Evolutionary conservation across 1,140 invertebrate species (phyloP), one percentile per base, ranked within the genome.

Genomic region (Platyura marginata): DNA sequence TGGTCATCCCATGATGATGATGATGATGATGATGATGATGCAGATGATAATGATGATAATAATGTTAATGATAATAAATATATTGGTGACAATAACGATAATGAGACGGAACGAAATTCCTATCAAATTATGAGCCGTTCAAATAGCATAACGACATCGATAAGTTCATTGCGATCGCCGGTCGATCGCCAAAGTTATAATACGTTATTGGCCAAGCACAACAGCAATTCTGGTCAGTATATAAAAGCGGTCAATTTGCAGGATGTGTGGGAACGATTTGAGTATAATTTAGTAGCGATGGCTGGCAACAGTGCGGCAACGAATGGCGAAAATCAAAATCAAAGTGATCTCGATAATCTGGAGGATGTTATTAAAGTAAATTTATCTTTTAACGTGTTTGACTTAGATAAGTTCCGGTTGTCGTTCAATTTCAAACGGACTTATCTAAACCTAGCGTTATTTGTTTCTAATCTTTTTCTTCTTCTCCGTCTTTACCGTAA

Each of bases 121-220:
- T n/a, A n/a, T n/a, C n/a, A n/a, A n/a, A n/a, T n/a, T n/a, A 16
- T 43, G 6, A 43, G 42, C 19, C 32, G 42, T 16, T 43, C 42
- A 11, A 43, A 43, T 46, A 49, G 59, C 42, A 47, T 43, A 20
- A 59, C 54, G 34, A 15, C 45, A 2, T 38, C 39, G 0, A 50
- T 49, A 16, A 41, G 33, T 29, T 47, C 48, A 16, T 21, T 60
- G 20, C 50, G 51, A 20, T 56, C 50, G 3, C 57, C 53, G 9
- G 40, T 43, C 3, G 57, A 56, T 44, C 48, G 52, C 8, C 56
- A 54, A 29, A 61, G 58, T 40, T 61, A 60, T 40, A 53, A 60
- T 40, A 48, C 58, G 0, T 42, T 61, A 21, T 25, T 61, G 2
- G 18, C 16, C 20, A 10, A 11, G 20, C 36, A 38, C 36, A 38